Base-by-base conservation (phyloP, 2,113 vertebrate genomes). In the Poicephalus meyeri region DNA sequence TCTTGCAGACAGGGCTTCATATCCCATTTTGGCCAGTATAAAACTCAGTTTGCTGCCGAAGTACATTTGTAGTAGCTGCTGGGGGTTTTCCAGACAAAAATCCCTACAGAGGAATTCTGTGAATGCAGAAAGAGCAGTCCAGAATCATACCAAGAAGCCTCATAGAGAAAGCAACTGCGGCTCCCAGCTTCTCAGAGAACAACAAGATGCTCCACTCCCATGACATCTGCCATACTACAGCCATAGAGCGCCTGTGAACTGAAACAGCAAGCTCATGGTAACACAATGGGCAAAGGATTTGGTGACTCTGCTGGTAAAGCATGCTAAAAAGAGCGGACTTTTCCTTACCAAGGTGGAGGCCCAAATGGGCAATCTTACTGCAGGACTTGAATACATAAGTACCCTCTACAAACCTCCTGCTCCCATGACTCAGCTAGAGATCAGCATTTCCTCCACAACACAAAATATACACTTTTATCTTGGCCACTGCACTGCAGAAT, bases 321-420 rank as follows among this genome's bases (percentile, higher is more conserved):
- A 26, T 8, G 7, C 31, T 60, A 46, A 20, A 66, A 66, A 79
- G 25, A 56, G 21, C 3, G 41, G n/a, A 47, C 49, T 60, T 47
- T 15, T 68, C 56, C 16, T 56, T 39, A 16, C 17, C 1, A 68
- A 56, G 28, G 11, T 1, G 6, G 16, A 89, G 13, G 16, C 50
- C 39, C 55, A 69, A 35, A 33, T 1, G 8, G 11, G 6, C 19
- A 42, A 7, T 21, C n/a, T n/a, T 50, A 19, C 15, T 26, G 19
- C 41, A 84, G 46, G n/a, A 71, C 19, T 4, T 29, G 26, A 81
- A n/a, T 0, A 47, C 46, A 39, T 1, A 25, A 16, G 19, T 19
- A 13, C 17, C 20, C 46, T 44, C 35, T 4, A 10, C 19, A 7
- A 16, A 68, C 44, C 4, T 0, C 9, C 1, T 0, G 3, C 9